A percentile compares a stretch with the other conserved stretches of the same genome.
These are phyloP conservation scores for Dione juno DNA, from an alignment of 2,888 invertebrate genomes.

Conservation along the genomic window DNA sequence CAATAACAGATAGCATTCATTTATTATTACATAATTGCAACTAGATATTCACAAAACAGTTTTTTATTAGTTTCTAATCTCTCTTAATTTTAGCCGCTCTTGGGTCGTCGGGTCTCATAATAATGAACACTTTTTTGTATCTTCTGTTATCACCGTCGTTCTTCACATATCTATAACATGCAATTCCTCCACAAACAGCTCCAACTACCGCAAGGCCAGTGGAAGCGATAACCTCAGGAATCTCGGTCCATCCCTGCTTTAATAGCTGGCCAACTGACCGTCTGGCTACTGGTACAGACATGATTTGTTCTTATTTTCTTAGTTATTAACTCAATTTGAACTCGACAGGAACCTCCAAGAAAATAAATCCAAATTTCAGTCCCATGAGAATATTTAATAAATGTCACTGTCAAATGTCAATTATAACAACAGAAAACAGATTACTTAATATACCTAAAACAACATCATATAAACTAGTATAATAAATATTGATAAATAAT, in stretches of 20 bases:
- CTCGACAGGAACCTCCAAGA: background rate
- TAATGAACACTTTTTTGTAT: slow-evolving; percentile 85
- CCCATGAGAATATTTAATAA: background rate
- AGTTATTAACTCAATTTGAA: background rate
- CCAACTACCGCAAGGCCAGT: slow-evolving; percentile 84
- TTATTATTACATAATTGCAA: slow-evolving; percentile 73
- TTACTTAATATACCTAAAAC: background rate
- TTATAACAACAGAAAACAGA: background rate
- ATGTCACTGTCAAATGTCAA: slow-evolving; percentile 7
- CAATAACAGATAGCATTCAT: slow-evolving; percentile 34
- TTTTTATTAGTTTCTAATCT: slow-evolving; percentile 62
- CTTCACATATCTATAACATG: slow-evolving; percentile 76
- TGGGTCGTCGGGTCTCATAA: slow-evolving; percentile 88
- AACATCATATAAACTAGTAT: no score
- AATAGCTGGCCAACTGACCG: slow-evolving; percentile 67
- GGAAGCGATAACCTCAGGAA: slow-evolving; percentile 87
- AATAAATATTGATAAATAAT: no score
- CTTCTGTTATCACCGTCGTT: slow-evolving; percentile 86
- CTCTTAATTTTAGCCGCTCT: slow-evolving; percentile 81
- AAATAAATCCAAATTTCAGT: background rate
- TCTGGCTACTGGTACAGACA: slow-evolving; percentile 66
- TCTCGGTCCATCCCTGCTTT: slow-evolving; percentile 85
- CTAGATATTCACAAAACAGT: slow-evolving; percentile 41
- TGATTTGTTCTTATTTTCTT: slow-evolving; percentile 44
- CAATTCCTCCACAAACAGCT: slow-evolving; percentile 74